A percentile compares a stretch with the other conserved stretches of the same genome.
These are phyloP conservation scores for Contarinia nasturtii DNA, from an alignment of 1,140 invertebrate genomes.

Conservation along the genomic window DNA sequence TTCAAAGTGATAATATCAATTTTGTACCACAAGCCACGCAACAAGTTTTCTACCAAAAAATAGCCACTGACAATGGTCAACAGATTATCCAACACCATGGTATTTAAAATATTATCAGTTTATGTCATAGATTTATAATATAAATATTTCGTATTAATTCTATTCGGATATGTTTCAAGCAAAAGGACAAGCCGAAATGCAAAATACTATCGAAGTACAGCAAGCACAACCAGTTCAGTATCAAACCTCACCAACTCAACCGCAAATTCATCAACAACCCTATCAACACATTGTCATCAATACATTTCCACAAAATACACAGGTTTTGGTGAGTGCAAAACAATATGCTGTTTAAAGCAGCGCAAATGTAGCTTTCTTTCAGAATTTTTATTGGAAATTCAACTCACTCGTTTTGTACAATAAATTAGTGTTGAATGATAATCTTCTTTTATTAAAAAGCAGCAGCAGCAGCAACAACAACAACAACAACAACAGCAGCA, in stretches of 20 bases:
- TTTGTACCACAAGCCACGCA: neutral
- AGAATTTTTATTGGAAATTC: no score
- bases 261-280: no score
- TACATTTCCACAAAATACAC: conserved; percentile 18
- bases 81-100: neutral
- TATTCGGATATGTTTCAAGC: neutral
- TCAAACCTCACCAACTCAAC: no score
- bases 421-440: no score
- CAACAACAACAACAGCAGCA: conserved; percentile 13
- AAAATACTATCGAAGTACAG: no score
- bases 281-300: conserved; percentile 3
- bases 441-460: no score
- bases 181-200: no score
- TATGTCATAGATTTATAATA: neutral
- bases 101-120: neutral
- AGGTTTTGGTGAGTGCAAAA: conserved; percentile 11
- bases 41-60: neutral
- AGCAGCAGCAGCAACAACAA: no score
- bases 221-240: no score
- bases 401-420: no score
- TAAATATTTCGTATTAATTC: neutral
- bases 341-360: conserved; percentile 15
- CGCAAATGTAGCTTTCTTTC: no score
- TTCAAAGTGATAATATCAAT: neutral
- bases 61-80: neutral